Conservation (phyloP, 2,797 vertebrate genomes). For the Columba guinea region DNA sequence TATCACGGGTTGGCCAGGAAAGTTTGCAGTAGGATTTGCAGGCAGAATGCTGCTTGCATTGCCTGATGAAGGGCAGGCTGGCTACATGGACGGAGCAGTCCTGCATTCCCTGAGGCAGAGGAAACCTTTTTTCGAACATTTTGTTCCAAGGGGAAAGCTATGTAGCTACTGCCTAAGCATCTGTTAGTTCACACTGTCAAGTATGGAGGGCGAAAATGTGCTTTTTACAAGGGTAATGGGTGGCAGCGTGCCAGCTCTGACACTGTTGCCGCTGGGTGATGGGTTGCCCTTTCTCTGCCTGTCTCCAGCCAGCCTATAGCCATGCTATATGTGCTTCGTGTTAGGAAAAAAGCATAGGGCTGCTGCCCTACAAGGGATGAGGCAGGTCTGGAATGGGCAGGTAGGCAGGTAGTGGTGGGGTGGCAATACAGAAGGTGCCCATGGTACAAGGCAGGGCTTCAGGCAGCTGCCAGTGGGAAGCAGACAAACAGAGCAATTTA, state of each 20-base stretch:
- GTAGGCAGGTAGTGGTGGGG: accelerated
- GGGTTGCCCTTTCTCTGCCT: background rate
- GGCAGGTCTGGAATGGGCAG: accelerated
- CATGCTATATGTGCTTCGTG: accelerated
- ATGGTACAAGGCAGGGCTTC: background rate
- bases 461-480: background rate
- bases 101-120: accelerated
- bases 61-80: accelerated
- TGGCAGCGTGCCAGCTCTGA: background rate
- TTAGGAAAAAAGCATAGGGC: background rate
- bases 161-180: background rate
- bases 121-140: background rate
- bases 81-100: accelerated
- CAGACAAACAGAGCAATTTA: background rate
- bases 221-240: background rate
- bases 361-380: accelerated
- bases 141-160: background rate
- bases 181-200: background rate
- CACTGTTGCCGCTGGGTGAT: accelerated
- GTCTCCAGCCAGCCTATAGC: background rate
- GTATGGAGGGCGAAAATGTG: background rate
- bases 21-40: background rate
- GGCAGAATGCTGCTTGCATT: background rate
- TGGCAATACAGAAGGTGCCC: accelerated
- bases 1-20: accelerated